A percentile compares a stretch with the other conserved stretches of the same genome.
phyloP scores from a whole-genome alignment of 2,888 invertebrate species.

The Pristionchus entomophagus region DNA sequence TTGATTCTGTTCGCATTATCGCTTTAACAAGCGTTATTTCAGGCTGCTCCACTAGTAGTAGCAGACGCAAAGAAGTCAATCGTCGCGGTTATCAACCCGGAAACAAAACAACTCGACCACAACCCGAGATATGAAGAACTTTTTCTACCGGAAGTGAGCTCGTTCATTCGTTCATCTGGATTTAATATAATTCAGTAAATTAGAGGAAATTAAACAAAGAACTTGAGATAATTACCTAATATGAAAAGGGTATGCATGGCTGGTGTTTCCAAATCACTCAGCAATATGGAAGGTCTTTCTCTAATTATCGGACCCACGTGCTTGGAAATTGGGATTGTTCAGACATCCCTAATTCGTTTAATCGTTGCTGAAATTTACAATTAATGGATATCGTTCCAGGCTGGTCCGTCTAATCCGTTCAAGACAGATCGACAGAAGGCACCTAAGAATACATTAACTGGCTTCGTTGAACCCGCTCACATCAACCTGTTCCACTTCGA shows the following conservation, averaged over 20 bases:
- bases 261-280: too few species aligned
- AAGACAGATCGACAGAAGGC: conserved; percentile 91
- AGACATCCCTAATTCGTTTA: too few species aligned
- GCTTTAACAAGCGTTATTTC: neutral
- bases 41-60: conserved; percentile 63
- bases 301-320: neutral
- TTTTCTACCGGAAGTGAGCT: conserved; percentile 84
- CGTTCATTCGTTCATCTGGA: too few species aligned
- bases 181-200: too few species aligned
- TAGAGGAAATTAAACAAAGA: too few species aligned
- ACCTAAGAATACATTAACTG: conserved; percentile 90
- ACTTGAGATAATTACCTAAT: too few species aligned
- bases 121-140: conserved; percentile 96
- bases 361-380: neutral
- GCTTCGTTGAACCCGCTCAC: conserved; percentile 94
- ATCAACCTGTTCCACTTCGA: conserved; percentile 87
- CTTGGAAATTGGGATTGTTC: too few species aligned
- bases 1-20: neutral
- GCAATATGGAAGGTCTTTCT: too few species aligned
- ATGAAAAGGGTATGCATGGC: too few species aligned
- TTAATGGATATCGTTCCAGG: conserved; percentile 58
- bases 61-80: conserved; percentile 53
- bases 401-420: conserved; percentile 94
- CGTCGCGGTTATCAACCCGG: conserved; percentile 82
- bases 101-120: conserved; percentile 86